phyloP scores from a whole-genome alignment of 1,140 invertebrate genomes.

The Hormaphis cornu region DNA sequence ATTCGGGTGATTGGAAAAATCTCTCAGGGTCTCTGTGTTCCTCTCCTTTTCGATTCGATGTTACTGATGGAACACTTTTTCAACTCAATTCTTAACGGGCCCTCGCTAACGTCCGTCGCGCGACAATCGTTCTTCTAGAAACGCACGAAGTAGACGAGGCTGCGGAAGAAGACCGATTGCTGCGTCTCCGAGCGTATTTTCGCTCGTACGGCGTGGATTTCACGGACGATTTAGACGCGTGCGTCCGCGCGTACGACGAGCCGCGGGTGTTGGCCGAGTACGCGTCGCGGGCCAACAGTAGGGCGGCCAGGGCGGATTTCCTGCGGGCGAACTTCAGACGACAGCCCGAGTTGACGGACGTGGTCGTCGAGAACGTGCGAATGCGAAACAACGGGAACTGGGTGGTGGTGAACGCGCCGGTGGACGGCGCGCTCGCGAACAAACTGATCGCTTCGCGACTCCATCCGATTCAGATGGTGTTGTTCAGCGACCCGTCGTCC shows the following conservation, averaged over 20 bases:
- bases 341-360: not conserved
- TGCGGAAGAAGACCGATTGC: not conserved
- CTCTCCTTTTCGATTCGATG: no score
- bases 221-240: not conserved
- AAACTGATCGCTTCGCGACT: not conserved
- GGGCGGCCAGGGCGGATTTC: not conserved
- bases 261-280: not conserved
- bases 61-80: no score
- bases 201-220: not conserved
- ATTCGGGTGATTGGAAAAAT: no score
- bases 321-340: not conserved
- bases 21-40: no score
- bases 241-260: not conserved
- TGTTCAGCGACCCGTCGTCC: not conserved
- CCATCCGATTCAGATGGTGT: not conserved
- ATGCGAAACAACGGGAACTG: not conserved
- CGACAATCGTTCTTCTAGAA: no score
- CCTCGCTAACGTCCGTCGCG: no score
- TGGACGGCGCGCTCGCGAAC: not conserved
- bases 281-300: not conserved
- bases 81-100: no score
- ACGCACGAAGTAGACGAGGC: not conserved
- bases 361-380: not conserved
- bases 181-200: not conserved
- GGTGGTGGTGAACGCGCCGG: slow-evolving; percentile 1